These are phyloP conservation scores for Tamandua tetradactyla DNA, from an alignment of 2,797 vertebrate species.

Conservation along the genomic window DNA sequence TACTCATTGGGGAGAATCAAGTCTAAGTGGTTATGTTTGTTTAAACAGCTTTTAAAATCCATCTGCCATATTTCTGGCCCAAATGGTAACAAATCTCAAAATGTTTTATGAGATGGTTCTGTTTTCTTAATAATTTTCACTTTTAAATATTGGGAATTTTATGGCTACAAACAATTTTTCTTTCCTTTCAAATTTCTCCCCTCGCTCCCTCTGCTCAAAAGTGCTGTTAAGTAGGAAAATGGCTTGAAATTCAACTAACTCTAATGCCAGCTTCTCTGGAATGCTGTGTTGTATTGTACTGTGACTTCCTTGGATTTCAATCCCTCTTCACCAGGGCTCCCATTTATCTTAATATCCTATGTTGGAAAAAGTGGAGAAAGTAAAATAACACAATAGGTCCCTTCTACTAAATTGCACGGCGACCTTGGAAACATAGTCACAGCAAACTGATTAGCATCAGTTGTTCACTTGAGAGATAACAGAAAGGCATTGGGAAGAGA, in stretches of 20 bases:
- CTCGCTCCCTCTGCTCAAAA: not conserved
- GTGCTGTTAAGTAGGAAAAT: conserved; percentile 20
- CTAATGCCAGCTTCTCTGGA: conserved; percentile 57
- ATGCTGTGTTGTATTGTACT: conserved; percentile 44
- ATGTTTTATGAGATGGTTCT: conserved; percentile 23
- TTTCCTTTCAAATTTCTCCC: conserved; percentile 25
- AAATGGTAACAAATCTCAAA: conserved; percentile 45
- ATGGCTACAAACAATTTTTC: conserved; percentile 12
- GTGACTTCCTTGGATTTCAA: conserved; percentile 71
- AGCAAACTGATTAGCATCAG: not conserved
- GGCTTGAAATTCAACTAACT: conserved; percentile 43
- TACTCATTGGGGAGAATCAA: not conserved
- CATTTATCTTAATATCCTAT: conserved; percentile 61
- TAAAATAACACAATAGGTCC: not conserved
- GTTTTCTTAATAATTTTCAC: not conserved
- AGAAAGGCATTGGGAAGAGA: not conserved
- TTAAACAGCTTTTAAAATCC: conserved; percentile 10
- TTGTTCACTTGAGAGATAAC: not conserved
- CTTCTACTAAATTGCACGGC: not conserved
- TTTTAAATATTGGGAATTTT: conserved; percentile 37
- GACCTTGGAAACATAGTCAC: not conserved
- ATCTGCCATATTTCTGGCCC: not conserved
- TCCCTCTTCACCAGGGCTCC: conserved; percentile 42
- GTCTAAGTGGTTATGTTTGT: not conserved
- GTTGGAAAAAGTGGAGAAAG: not conserved